Evolutionary conservation across 1,140 invertebrate genomes (phyloP).

Genomic region (Scaptodrosophila lebanonensis): DNA sequence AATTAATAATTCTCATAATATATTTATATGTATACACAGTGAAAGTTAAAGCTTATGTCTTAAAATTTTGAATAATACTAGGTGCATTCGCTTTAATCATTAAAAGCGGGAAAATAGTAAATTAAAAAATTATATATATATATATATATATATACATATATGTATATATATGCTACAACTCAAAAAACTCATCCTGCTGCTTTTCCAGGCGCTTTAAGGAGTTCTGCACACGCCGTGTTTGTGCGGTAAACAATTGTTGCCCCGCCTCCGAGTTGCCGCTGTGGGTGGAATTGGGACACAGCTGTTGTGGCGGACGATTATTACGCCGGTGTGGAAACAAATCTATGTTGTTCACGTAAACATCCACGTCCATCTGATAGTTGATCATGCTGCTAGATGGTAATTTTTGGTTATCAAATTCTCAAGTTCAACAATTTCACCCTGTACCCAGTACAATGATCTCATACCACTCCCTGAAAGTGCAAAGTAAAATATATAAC

Average conservation of each 20-base stretch:
- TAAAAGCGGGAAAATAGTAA: too few relatives aligned
- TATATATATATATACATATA: constrained; percentile 32
- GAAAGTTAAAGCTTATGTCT: constrained; percentile 27
- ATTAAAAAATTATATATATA: constrained; percentile 42
- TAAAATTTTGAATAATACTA: too few relatives aligned
- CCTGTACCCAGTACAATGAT: too few relatives aligned
- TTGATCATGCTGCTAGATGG: constrained; percentile 55
- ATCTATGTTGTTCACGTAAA: constrained; percentile 65
- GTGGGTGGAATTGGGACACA: constrained; percentile 67
- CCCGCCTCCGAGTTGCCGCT: constrained; percentile 77
- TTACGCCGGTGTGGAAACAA: constrained; percentile 56
- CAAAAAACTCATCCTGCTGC: constrained; percentile 91
- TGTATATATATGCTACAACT: constrained; percentile 84
- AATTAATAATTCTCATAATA: constrained; percentile 71
- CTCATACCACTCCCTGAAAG: too few relatives aligned
- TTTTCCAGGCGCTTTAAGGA: constrained; percentile 88
- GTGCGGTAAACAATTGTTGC: constrained; percentile 85
- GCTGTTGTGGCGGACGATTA: constrained; percentile 57
- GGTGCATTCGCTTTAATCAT: too few relatives aligned
- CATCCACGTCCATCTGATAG: constrained; percentile 69
- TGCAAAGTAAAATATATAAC: too few relatives aligned
- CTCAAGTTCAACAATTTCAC: too few relatives aligned
- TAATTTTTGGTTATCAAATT: too few relatives aligned
- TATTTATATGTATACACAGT: constrained; percentile 56
- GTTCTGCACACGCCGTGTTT: constrained; percentile 86